Base-by-base conservation (phyloP, 2,888 invertebrate genomes). In the Caradrina kadenii region DNA sequence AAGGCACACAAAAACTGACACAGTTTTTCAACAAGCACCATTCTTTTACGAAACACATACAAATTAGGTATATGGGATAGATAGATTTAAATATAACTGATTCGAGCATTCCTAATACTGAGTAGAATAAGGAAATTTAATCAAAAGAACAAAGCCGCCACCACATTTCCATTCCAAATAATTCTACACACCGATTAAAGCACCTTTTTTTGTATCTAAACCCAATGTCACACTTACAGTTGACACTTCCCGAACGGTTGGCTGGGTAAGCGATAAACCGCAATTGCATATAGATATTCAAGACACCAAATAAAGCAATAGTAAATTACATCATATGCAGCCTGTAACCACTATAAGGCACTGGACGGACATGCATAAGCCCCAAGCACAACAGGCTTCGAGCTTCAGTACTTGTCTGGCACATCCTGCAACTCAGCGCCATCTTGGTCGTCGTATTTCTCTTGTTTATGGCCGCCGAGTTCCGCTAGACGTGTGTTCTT, bases 401-500 rank as follows among this genome's bases (percentile, higher is more conserved):
- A 70, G 56, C 63, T 58, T 91, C 87, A 95, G 88, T 94, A 94
- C 94, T 94, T 95, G 69, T 93, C 88, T 42, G 91, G 89, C 50
- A 94, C 79, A 63, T 94, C 93, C 69, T 93, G 88, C 69, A 93
- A 76, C 66, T 94, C 94, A 0, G 91, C 90, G 31, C 87, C 90
- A 54, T 89, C 91, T 22, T 81, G 81, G 26, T 87, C 89, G 22
- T 87, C 79, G 22, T 50, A 63, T 50, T 74, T 79, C 11, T 81
- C 84, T 11, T 76, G 79, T 68, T 85, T 84, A 82, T 93, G 91
- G 0, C 96, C 96, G 42, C 96, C 95, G 1, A 97, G 92, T 83
- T 96, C 96, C 17, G 97, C 97, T 56, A 97, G 88, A 42, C 96
- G 96, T 1, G 96, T 96, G 78, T 93, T 93, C 78, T 96, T 96